Percentiles rank a stretch among this genome's conserved stretches.
Conservation (phyloP, 1,140 invertebrate genomes). For the Argopecten irradians region DNA sequence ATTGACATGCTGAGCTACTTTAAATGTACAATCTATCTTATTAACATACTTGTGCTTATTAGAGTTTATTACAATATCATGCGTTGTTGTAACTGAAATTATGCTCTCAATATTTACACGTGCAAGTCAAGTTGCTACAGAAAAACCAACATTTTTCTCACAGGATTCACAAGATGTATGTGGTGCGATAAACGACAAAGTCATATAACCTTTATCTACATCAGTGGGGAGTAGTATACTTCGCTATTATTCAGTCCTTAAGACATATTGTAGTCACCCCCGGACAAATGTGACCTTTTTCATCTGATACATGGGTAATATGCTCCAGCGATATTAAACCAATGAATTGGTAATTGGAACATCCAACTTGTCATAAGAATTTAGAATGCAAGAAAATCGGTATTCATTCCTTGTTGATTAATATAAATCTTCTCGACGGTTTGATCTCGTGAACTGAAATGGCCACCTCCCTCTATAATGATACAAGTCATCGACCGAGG, state of each 20-base stretch:
- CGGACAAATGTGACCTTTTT: neutral
- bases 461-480: neutral
- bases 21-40: neutral
- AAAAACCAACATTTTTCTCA: too few relatives aligned
- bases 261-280: neutral
- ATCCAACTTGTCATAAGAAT: neutral
- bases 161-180: too few relatives aligned
- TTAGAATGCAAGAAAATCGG: constrained; percentile 9
- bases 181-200: too few relatives aligned
- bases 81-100: too few relatives aligned
- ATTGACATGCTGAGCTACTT: neutral
- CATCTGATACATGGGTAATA: neutral
- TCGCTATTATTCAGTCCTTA: too few relatives aligned
- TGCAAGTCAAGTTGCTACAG: too few relatives aligned
- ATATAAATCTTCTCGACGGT: neutral
- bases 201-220: too few relatives aligned
- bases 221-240: too few relatives aligned
- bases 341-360: neutral
- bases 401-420: constrained; percentile 11
- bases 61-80: too few relatives aligned
- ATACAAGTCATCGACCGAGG: neutral
- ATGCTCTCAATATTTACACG: too few relatives aligned
- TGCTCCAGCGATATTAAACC: neutral
- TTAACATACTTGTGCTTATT: neutral
- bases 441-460: neutral